phyloP scores from a whole-genome alignment of 2,888 invertebrate species.

The Diplazon laetatorius region DNA sequence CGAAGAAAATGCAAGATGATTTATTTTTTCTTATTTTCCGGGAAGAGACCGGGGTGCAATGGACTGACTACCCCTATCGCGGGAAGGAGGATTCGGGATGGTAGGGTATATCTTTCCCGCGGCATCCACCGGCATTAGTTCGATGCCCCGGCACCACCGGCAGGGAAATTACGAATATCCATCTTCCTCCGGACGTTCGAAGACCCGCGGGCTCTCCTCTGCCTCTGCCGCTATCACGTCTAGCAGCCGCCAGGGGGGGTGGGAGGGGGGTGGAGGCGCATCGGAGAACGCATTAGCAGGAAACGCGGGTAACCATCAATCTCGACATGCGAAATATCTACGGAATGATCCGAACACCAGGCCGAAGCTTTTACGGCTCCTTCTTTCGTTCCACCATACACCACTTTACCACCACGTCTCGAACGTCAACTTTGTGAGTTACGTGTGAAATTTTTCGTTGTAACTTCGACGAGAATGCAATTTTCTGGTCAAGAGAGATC shows the following conservation, averaged over 20 bases:
- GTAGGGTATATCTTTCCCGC: slow-evolving; percentile 34
- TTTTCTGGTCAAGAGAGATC: background rate
- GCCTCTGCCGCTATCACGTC: slow-evolving; percentile 57
- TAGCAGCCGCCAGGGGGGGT: slow-evolving; percentile 25
- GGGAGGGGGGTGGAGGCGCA: too few species aligned
- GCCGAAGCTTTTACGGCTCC: slow-evolving; percentile 37
- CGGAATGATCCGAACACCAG: slow-evolving; percentile 54
- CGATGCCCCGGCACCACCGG: slow-evolving; percentile 31
- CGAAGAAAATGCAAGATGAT: slow-evolving; percentile 30
- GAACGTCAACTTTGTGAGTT: slow-evolving; percentile 35
- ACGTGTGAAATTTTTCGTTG: slow-evolving; percentile 6
- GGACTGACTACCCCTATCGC: slow-evolving; percentile 58
- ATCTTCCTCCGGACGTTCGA: slow-evolving; percentile 74
- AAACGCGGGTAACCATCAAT: slow-evolving; percentile 74
- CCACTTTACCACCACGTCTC: background rate
- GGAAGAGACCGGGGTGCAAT: slow-evolving; percentile 32
- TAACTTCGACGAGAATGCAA: slow-evolving; percentile 13
- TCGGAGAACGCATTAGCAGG: slow-evolving; percentile 70
- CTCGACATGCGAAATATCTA: slow-evolving; percentile 74
- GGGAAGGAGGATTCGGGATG: slow-evolving; percentile 40
- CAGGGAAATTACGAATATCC: slow-evolving; percentile 77
- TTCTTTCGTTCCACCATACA: slow-evolving; percentile 5
- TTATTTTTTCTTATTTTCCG: too few species aligned
- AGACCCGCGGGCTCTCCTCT: slow-evolving; percentile 56
- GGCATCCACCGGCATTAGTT: slow-evolving; percentile 29